Evolutionary conservation across 2,113 vertebrate genomes (phyloP).

Genomic region (Collichthys lucidus): DNA sequence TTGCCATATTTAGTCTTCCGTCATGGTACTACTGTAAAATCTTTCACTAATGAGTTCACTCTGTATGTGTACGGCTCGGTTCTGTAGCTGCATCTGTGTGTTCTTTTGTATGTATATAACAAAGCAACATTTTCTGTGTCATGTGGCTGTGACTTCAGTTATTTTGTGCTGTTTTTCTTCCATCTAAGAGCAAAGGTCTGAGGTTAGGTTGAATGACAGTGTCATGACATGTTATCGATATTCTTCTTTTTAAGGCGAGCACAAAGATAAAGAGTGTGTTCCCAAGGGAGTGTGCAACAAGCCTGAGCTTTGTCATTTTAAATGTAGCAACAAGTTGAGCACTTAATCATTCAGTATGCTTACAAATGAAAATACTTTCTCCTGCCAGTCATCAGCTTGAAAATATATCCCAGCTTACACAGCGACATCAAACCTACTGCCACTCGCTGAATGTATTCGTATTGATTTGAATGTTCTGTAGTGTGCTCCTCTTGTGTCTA

Average conservation of each 20-base stretch:
- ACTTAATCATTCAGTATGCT: conserved; percentile 47
- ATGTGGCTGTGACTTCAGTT: conserved; percentile 24
- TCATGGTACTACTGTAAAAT: conserved; percentile 17
- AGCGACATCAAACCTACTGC: conserved; percentile 19
- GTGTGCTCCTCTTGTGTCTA: conserved; percentile 52
- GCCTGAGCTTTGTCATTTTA: conserved; percentile 46
- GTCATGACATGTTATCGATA: not conserved
- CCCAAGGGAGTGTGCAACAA: conserved; percentile 15
- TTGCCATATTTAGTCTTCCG: conserved; percentile 75
- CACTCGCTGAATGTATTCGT: conserved; percentile 69
- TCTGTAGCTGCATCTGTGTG: conserved; percentile 37
- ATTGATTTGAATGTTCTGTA: conserved; percentile 49
- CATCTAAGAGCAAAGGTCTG: conserved; percentile 5
- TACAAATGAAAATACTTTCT: conserved; percentile 10
- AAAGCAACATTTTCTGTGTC: conserved; percentile 39
- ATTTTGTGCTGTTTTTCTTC: conserved; percentile 32
- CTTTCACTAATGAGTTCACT: conserved; percentile 13
- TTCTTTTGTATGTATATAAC: conserved; percentile 63
- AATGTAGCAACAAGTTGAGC: conserved; percentile 70
- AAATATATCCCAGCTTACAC: conserved; percentile 13
- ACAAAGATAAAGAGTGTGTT: conserved; percentile 7
- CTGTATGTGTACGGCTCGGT: conserved; percentile 20
- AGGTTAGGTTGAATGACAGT: not conserved
- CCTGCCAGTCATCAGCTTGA: conserved; percentile 21
- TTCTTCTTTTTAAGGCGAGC: conserved; percentile 16